Percentiles rank a stretch among this genome's conserved stretches.
phyloP scores from a whole-genome alignment of 2,797 vertebrate genomes.

The Eulemur coronatus region DNA sequence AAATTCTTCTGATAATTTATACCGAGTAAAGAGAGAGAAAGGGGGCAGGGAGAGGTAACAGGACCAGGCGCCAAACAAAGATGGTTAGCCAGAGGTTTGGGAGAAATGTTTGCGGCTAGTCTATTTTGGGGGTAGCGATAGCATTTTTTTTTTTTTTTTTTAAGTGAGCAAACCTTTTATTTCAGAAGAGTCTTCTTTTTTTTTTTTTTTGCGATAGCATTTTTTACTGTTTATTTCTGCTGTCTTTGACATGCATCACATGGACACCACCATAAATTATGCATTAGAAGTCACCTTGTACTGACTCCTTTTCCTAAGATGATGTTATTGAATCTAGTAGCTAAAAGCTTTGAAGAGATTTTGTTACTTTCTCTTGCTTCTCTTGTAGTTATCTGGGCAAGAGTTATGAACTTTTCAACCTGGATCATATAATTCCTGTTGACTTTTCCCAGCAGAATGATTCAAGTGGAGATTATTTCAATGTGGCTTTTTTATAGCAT shows the following conservation, averaged over 20 bases:
- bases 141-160: background rate
- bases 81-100: background rate
- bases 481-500: background rate
- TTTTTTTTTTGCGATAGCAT: background rate
- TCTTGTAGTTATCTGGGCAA: constrained; percentile 1
- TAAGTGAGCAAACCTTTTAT: too few species aligned
- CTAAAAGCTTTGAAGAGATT: constrained; percentile 39
- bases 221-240: background rate
- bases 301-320: background rate
- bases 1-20: constrained; percentile 4
- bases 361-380: background rate
- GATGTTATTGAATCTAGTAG: background rate
- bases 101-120: background rate
- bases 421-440: background rate
- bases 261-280: background rate
- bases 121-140: fast-evolving
- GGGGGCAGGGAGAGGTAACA: background rate
- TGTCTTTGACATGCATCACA: background rate
- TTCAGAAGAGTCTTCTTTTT: background rate
- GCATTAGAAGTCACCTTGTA: constrained; percentile 15
- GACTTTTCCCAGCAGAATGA: background rate
- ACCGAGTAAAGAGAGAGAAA: background rate
- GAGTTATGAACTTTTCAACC: constrained; percentile 13
- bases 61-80: background rate
- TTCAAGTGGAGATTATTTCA: constrained; percentile 21